Percentiles rank a stretch among this genome's conserved stretches.
phyloP scores from a whole-genome alignment of 92 coral and sea anemone species.

The Ricordea florida region DNA sequence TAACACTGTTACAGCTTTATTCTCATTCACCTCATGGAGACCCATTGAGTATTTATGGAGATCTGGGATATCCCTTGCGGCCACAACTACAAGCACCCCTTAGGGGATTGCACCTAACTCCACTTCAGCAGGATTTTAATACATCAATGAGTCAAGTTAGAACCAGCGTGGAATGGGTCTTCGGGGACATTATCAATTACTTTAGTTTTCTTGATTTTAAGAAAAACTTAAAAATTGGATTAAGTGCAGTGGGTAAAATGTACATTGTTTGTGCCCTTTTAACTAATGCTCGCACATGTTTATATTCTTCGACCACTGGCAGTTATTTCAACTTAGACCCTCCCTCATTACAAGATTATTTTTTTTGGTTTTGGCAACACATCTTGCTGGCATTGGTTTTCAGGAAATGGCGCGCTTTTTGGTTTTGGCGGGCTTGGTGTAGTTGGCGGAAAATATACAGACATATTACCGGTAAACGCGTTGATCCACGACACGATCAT shows the following conservation, averaged over 20 bases:
- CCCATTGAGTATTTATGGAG: background rate
- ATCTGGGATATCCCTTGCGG: background rate
- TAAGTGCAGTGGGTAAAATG: too few relatives aligned
- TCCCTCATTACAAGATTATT: too few relatives aligned
- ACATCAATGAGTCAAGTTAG: background rate
- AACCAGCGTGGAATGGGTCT: background rate
- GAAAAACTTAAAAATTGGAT: background rate
- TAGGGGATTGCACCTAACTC: background rate
- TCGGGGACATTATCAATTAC: background rate
- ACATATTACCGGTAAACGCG: background rate
- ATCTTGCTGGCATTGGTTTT: background rate
- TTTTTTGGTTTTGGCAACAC: background rate
- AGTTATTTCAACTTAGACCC: too few relatives aligned
- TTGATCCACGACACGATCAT: slow-evolving; percentile 6
- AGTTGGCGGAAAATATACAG: background rate
- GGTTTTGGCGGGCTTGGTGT: slow-evolving; percentile 8
- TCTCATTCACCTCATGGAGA: too few relatives aligned
- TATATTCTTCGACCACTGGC: too few relatives aligned
- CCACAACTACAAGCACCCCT: background rate
- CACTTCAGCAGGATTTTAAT: background rate
- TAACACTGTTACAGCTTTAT: background rate
- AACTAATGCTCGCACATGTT: too few relatives aligned
- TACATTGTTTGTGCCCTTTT: too few relatives aligned
- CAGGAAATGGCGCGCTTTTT: slow-evolving; percentile 4
- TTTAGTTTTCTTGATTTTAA: background rate